Conservation (phyloP, 2,113 vertebrate genomes). For the Cromileptes altivelis region DNA sequence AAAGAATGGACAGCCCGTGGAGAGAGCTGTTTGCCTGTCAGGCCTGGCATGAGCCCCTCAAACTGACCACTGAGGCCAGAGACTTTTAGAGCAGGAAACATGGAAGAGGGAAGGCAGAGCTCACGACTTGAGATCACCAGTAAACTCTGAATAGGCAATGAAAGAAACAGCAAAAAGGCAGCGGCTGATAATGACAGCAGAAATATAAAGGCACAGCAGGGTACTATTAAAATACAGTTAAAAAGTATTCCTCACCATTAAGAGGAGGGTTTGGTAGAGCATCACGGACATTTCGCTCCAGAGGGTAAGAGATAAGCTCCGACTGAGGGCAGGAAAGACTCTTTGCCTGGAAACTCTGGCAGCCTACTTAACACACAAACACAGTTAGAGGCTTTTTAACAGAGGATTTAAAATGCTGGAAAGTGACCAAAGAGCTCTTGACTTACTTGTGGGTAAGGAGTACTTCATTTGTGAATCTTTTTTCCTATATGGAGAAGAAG, state of each 20-base stretch:
- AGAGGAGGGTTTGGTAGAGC: constrained; percentile 80
- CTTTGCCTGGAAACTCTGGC: constrained; percentile 79
- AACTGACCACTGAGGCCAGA: constrained; percentile 59
- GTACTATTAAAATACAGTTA: neutral
- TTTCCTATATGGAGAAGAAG: constrained; percentile 70
- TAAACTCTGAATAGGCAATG: constrained; percentile 1
- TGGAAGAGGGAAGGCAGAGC: constrained; percentile 23
- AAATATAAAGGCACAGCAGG: neutral
- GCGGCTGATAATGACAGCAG: neutral
- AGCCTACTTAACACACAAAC: constrained; percentile 61
- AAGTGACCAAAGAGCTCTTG: neutral
- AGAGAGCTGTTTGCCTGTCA: constrained; percentile 74
- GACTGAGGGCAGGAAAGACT: constrained; percentile 72
- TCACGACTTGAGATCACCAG: constrained; percentile 13
- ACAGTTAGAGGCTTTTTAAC: constrained; percentile 9
- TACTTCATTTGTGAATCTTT: constrained; percentile 76
- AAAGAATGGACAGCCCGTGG: constrained; percentile 70
- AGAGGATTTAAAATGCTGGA: neutral
- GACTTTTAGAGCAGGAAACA: constrained; percentile 24
- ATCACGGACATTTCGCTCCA: constrained; percentile 67
- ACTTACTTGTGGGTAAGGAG: constrained; percentile 80
- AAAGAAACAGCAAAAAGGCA: neutral
- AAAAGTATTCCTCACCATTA: constrained; percentile 80
- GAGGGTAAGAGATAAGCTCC: constrained; percentile 82
- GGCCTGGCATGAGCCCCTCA: constrained; percentile 66